A percentile compares a stretch with the other conserved stretches of the same genome.
These are phyloP conservation scores for Lepilemur septentrionalis DNA, from an alignment of 2,797 vertebrate genomes.

Conservation along the genomic window DNA sequence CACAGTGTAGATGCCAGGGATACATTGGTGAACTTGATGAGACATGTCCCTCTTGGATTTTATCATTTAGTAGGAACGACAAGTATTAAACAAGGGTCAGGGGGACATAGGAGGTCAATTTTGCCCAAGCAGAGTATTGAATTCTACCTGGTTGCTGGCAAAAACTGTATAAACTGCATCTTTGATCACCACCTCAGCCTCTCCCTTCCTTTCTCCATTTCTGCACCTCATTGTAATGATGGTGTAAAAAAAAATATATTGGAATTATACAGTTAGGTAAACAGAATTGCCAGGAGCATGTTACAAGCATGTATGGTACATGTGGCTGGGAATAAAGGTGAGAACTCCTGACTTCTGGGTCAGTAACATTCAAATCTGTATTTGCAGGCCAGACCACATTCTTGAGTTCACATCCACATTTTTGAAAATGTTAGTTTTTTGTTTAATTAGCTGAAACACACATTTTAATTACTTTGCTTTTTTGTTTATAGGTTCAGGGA, in stretches of 20 bases:
- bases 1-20: not conserved
- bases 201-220: not conserved
- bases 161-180: not conserved
- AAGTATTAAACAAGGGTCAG: not conserved
- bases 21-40: not conserved
- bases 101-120: not conserved
- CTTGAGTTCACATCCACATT: not conserved
- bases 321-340: not conserved
- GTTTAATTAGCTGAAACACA: constrained; percentile 1
- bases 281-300: not conserved
- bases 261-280: not conserved
- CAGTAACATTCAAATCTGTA: not conserved
- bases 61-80: not conserved
- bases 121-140: not conserved
- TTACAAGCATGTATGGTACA: not conserved
- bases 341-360: not conserved
- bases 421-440: not conserved
- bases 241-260: not conserved
- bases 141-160: not conserved
- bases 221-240: not conserved
- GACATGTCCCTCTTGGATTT: not conserved
- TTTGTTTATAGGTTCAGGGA: constrained; percentile 90
- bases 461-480: constrained; percentile 69
- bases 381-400: not conserved
- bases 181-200: not conserved